These are phyloP conservation scores for Aulostomus chinensis DNA, from an alignment of 2,797 vertebrate genomes.

Conservation along the genomic window DNA sequence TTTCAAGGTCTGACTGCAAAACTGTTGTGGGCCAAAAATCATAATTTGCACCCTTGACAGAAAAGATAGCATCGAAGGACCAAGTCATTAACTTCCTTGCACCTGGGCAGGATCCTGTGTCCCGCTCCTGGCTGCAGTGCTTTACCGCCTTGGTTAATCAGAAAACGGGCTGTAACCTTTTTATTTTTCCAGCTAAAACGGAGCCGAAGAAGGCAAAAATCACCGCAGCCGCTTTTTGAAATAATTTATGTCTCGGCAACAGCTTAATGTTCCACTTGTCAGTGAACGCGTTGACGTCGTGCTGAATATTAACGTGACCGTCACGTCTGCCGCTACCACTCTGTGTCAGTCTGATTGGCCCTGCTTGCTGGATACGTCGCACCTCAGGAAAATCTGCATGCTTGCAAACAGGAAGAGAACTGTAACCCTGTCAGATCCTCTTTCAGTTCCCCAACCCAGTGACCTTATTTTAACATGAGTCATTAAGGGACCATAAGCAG, in stretches of 20 bases:
- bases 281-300: slow-evolving; percentile 18
- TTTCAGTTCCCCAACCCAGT: slow-evolving; percentile 23
- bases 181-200: slow-evolving; percentile 4
- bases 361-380: too few species aligned
- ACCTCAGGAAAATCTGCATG: slow-evolving; percentile 1
- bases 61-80: slow-evolving; percentile 40
- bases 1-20: slow-evolving; percentile 68
- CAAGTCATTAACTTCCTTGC: slow-evolving; percentile 59
- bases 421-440: slow-evolving; percentile 3
- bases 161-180: slow-evolving; percentile 26
- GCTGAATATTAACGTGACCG: slow-evolving; percentile 13
- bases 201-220: too few species aligned
- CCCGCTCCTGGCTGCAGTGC: slow-evolving; percentile 13
- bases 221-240: too few species aligned
- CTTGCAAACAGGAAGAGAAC: slow-evolving; percentile 23
- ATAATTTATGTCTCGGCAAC: too few species aligned
- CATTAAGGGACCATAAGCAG: slow-evolving; percentile 34
- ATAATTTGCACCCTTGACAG: slow-evolving; percentile 55
- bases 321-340: not conserved
- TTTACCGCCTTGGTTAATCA: slow-evolving; percentile 31
- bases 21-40: too few species aligned
- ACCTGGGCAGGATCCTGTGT: slow-evolving; percentile 15
- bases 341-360: too few species aligned
- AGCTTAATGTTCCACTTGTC: slow-evolving; percentile 1
- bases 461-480: slow-evolving; percentile 17